Base-by-base conservation (phyloP, 1,140 invertebrate genomes). In the Drosophila pallidifrons region DNA sequence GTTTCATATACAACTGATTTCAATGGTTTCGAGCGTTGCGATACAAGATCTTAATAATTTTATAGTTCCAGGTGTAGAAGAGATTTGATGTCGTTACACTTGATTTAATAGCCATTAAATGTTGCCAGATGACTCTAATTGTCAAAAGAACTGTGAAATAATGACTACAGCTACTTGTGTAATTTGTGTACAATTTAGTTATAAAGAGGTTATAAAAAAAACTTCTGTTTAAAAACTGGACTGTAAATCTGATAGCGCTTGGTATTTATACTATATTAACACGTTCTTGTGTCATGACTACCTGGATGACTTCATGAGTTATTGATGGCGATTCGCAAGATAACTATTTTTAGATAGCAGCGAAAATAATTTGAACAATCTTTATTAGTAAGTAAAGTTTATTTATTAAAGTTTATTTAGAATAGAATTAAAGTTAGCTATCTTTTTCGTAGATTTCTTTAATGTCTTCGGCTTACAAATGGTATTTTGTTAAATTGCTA, bases 71-170 rank as follows among this genome's bases (percentile, higher is more conserved):
- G 41, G 41, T 43, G n/a, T 4, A 5, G 11, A 13, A 43, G 3
- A 13, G 11, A 13, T 43, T n/a, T 43, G 11, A 43, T 43, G 41
- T 43, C 41, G 41, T 43, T 43, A 43, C 41, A 43, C 13, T 43
- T 43, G 41, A 43, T 43, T 43, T 43, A 43, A 43, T 43, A 43
- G 11, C 41, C 41, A 43, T 43, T 43, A 13, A 43, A 43, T 43
- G n/a, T 43, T 43, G 11, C n/a, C 3, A 13, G 41, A 4, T 43
- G n/a, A 43, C 11, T 13, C n/a, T 43, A 43, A 43, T 43, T 43
- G 41, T 43, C n/a, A 43, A 43, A 43, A 43, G 41, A 43, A 43
- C 41, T 38, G 35, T 38, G 8, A 8, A 38, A 38, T 38, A 38
- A 38, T 38, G 35, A 38, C 35, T 5, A 13, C 41, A 43, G 41